Conservation (phyloP, 2,888 invertebrate species). For the Euplexia lucipara region DNA sequence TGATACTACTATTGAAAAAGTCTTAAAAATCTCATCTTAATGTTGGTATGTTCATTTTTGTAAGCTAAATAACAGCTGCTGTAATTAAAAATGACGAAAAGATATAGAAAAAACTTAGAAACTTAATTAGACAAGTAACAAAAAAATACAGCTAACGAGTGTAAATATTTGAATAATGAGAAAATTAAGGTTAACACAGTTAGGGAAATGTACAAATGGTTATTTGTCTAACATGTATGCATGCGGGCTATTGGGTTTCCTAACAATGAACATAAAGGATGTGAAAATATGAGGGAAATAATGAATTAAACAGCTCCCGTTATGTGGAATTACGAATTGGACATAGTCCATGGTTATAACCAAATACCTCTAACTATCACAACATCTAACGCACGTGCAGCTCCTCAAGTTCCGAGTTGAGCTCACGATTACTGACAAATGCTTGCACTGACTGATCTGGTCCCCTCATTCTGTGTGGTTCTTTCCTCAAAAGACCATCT, state of each 20-base stretch:
- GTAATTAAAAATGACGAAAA: neutral
- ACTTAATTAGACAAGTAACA: too few species aligned
- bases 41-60: too few species aligned
- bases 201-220: slow-evolving; percentile 22
- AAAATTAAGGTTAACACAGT: slow-evolving; percentile 15
- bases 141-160: neutral
- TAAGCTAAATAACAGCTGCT: neutral
- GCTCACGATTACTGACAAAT: too few species aligned
- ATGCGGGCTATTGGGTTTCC: slow-evolving; percentile 46
- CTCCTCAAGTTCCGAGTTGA: too few species aligned
- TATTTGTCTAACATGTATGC: slow-evolving; percentile 29
- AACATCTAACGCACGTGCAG: too few species aligned
- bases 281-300: slow-evolving; percentile 14
- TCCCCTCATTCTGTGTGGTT: too few species aligned
- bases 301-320: slow-evolving; percentile 9
- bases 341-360: slow-evolving; percentile 1
- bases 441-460: too few species aligned
- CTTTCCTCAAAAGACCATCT: too few species aligned
- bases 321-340: neutral
- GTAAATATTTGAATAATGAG: slow-evolving; percentile 6
- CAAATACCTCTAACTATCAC: neutral
- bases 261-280: slow-evolving; percentile 9
- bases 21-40: too few species aligned
- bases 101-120: neutral
- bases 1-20: too few species aligned